phyloP scores from a whole-genome alignment of 2,113 vertebrate genomes.

The Speoplatyrhinus poulsoni region DNA sequence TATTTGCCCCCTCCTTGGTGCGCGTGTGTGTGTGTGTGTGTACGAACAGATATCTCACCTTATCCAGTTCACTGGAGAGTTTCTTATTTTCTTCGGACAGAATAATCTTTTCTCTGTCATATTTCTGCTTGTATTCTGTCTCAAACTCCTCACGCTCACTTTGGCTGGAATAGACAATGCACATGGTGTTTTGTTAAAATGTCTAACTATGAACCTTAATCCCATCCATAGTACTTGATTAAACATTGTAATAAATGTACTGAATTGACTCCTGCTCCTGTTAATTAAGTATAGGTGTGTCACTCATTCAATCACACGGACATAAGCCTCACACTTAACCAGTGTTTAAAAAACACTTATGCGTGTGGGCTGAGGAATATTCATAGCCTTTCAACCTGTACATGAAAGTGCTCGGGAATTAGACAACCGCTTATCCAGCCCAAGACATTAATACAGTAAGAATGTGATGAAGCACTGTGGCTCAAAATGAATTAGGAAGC shows the following conservation, averaged over 20 bases:
- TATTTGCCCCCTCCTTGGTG: not conserved
- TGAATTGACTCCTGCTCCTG: too few species aligned
- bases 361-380: not conserved
- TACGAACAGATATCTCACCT: slow-evolving; percentile 69
- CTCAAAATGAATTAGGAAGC: slow-evolving; percentile 40
- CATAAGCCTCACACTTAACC: too few species aligned
- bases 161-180: slow-evolving; percentile 77
- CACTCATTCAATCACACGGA: too few species aligned
- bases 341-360: too few species aligned
- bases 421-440: slow-evolving; percentile 30
- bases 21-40: slow-evolving; percentile 11
- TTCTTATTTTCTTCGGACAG: slow-evolving; percentile 93
- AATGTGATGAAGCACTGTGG: slow-evolving; percentile 41
- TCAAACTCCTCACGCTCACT: slow-evolving; percentile 94
- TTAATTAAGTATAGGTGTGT: too few species aligned
- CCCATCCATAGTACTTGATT: too few species aligned
- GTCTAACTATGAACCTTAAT: too few species aligned
- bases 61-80: slow-evolving; percentile 88
- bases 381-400: not conserved
- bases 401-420: slow-evolving; percentile 20
- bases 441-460: slow-evolving; percentile 48
- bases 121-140: slow-evolving; percentile 90
- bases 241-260: too few species aligned
- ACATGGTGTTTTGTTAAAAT: not conserved
- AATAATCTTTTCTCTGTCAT: slow-evolving; percentile 87